Percentiles rank a stretch among this genome's conserved stretches.
phyloP scores from a whole-genome alignment of 2,113 vertebrate species.

The Gymnobelideus leadbeateri region DNA sequence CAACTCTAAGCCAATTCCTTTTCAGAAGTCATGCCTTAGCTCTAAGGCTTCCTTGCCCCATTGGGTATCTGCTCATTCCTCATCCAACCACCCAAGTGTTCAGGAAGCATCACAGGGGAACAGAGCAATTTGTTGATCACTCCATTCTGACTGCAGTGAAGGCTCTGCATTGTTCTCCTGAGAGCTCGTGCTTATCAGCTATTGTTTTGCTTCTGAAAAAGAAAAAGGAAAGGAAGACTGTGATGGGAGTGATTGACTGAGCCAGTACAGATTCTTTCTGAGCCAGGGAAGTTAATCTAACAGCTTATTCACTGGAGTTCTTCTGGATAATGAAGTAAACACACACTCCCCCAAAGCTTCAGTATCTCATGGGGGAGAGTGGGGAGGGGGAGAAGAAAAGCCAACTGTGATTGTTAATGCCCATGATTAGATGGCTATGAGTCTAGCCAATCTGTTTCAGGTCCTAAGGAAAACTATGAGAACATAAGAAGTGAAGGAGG shows the following conservation, averaged over 20 bases:
- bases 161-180: constrained; percentile 51
- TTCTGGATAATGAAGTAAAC: constrained; percentile 72
- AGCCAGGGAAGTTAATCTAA: constrained; percentile 68
- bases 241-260: constrained; percentile 73
- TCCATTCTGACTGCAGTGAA: constrained; percentile 48
- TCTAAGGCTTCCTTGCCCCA: neutral
- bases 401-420: constrained; percentile 15
- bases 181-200: constrained; percentile 52
- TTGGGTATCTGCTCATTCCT: constrained; percentile 33
- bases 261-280: constrained; percentile 65
- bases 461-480: neutral
- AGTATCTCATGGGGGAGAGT: neutral
- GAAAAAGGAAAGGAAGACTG: constrained; percentile 44
- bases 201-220: constrained; percentile 62
- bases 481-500: neutral
- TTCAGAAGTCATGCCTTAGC: constrained; percentile 47
- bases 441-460: neutral
- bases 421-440: neutral
- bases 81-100: constrained; percentile 41
- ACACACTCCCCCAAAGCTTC: constrained; percentile 61
- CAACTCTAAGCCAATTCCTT: constrained; percentile 23
- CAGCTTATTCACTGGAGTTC: constrained; percentile 72
- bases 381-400: neutral
- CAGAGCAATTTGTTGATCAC: constrained; percentile 28
- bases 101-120: constrained; percentile 36